Percentiles rank a stretch among this genome's conserved stretches.
Evolutionary conservation across 2,888 invertebrate genomes (phyloP).

Genomic region (Neoitamus cyanurus): DNA sequence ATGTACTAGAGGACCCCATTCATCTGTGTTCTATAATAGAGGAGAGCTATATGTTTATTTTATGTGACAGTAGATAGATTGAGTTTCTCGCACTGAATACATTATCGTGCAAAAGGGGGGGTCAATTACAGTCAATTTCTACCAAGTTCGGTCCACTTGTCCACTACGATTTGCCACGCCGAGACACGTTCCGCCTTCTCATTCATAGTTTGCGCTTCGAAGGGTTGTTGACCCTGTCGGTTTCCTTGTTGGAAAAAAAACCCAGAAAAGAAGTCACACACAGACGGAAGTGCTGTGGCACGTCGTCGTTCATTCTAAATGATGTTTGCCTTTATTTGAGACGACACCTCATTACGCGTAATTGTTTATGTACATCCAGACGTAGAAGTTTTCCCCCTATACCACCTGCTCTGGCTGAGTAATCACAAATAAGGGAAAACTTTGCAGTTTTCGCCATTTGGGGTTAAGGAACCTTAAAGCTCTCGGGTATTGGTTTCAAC

Average conservation of each 20-base stretch:
- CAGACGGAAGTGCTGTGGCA: background rate
- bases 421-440: background rate
- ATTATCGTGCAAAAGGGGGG: background rate
- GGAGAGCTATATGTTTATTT: background rate
- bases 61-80: background rate
- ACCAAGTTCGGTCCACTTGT: background rate
- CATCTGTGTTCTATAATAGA: background rate
- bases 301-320: background rate
- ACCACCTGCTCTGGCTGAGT: background rate
- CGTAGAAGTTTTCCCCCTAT: background rate
- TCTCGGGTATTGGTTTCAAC: background rate
- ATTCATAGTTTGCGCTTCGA: background rate
- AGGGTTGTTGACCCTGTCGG: background rate
- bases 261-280: background rate
- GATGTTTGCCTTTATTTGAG: conserved; percentile 1
- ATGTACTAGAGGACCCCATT: too few relatives aligned
- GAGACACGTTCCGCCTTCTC: background rate
- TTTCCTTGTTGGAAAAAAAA: background rate
- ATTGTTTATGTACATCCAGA: conserved; percentile 5
- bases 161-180: background rate
- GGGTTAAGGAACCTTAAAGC: background rate
- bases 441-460: background rate
- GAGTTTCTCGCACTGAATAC: background rate
- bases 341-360: conserved; percentile 5
- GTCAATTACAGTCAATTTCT: background rate